Evolutionary conservation across 2,113 vertebrate genomes (phyloP).

Genomic region (Zosterops hypoxanthus): DNA sequence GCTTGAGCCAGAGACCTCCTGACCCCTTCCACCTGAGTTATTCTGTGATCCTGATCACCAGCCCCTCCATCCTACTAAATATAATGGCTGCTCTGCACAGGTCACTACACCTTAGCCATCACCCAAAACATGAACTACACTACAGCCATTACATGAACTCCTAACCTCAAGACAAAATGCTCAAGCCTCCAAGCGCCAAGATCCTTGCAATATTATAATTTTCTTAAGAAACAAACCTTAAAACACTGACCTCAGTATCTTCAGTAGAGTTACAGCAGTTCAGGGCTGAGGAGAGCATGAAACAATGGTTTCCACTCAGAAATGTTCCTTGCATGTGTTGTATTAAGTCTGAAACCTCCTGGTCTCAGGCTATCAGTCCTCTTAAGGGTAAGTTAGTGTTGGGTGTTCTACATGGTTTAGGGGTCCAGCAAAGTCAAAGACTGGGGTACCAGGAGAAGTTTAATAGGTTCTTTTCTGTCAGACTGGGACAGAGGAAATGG

Average conservation of each 20-base stretch:
- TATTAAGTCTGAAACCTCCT: not conserved
- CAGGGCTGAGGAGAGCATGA: not conserved
- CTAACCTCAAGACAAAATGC: not conserved
- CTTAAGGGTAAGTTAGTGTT: not conserved
- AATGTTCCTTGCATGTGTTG: not conserved
- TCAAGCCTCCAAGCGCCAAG: not conserved
- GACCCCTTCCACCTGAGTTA: not conserved
- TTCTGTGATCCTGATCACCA: not conserved
- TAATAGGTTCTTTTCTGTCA: not conserved
- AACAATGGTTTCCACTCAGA: not conserved
- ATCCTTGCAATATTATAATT: not conserved
- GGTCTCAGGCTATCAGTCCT: rapidly evolving
- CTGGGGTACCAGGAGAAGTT: not conserved
- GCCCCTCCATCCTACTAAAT: not conserved
- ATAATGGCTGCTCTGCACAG: not conserved
- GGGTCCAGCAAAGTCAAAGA: not conserved
- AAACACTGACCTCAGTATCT: not conserved
- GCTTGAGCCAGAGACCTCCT: not conserved
- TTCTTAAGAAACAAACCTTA: not conserved
- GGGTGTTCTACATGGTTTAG: not conserved
- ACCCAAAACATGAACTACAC: not conserved
- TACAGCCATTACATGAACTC: not conserved
- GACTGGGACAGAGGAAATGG: not conserved
- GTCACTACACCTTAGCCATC: not conserved
- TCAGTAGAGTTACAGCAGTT: not conserved